These are phyloP conservation scores for Suncus etruscus DNA, from an alignment of 2,113 vertebrate genomes.

Conservation along the genomic window DNA sequence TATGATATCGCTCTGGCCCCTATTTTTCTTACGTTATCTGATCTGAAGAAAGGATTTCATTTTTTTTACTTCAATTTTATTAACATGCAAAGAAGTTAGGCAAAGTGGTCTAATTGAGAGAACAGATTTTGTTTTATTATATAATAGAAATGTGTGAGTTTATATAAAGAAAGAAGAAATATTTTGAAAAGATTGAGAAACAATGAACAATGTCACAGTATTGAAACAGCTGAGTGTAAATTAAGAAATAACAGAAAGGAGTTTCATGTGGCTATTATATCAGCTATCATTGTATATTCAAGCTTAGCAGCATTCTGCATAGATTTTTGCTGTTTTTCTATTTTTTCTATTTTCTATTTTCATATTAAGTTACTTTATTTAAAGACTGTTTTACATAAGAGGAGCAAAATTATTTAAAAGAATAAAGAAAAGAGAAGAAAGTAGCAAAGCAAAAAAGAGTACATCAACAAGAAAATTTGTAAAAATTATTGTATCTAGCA, in stretches of 20 bases:
- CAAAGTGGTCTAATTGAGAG: slow-evolving; percentile 49
- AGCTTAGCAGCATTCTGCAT: slow-evolving; percentile 38
- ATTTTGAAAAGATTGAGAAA: slow-evolving; percentile 77
- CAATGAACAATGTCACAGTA: slow-evolving; percentile 67
- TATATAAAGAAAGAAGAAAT: slow-evolving; percentile 69
- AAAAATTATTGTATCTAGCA: too few species aligned
- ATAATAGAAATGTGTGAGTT: slow-evolving; percentile 66
- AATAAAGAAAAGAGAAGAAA: too few species aligned
- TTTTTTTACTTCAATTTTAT: slow-evolving; percentile 38
- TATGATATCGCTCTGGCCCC: not conserved
- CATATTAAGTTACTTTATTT: not conserved
- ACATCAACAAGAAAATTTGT: too few species aligned
- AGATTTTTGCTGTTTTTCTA: not conserved
- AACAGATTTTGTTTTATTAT: slow-evolving; percentile 64
- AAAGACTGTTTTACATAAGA: slow-evolving; percentile 2
- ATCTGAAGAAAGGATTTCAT: slow-evolving; percentile 24
- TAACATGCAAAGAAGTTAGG: slow-evolving; percentile 16
- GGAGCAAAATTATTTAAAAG: not conserved
- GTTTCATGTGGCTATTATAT: slow-evolving; percentile 60
- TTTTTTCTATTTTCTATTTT: too few species aligned
- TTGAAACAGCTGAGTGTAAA: slow-evolving; percentile 75
- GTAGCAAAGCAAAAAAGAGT: too few species aligned
- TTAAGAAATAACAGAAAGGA: slow-evolving; percentile 73
- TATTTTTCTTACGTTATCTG: slow-evolving; percentile 57
- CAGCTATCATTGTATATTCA: slow-evolving; percentile 44